phyloP scores from a whole-genome alignment of 2,113 vertebrate genomes.

The Protobothrops flavoviridis region DNA sequence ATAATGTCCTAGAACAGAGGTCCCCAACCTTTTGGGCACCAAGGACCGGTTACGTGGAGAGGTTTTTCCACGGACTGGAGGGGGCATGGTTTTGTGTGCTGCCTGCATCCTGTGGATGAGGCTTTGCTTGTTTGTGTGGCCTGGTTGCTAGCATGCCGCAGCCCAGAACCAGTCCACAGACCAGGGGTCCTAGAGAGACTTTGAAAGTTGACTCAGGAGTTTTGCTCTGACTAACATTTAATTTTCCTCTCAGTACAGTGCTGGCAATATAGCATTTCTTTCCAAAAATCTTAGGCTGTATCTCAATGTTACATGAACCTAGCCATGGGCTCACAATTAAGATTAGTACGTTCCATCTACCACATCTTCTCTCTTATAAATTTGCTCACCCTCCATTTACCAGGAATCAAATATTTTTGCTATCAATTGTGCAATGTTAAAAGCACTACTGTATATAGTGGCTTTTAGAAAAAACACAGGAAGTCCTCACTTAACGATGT shows the following conservation, averaged over 20 bases:
- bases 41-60: too few relatives aligned
- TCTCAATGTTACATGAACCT: neutral
- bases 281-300: neutral
- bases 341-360: too few relatives aligned
- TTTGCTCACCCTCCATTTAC: neutral
- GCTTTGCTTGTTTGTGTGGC: too few relatives aligned
- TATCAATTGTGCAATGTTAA: neutral
- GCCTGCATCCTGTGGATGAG: too few relatives aligned
- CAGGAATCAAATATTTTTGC: neutral
- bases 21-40: too few relatives aligned
- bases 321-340: neutral
- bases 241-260: neutral
- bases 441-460: neutral
- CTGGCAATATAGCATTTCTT: neutral
- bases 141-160: too few relatives aligned
- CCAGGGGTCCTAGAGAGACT: neutral
- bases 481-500: neutral
- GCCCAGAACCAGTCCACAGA: too few relatives aligned
- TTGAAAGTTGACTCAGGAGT: neutral
- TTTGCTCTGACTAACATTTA: neutral
- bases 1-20: neutral
- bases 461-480: neutral
- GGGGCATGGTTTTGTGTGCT: too few relatives aligned
- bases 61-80: too few relatives aligned
- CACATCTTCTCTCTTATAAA: neutral